Evolutionary conservation across 2,797 vertebrate species (phyloP), one percentile per base, ranked within the genome.

Genomic region (Rhynchotus rufescens): DNA sequence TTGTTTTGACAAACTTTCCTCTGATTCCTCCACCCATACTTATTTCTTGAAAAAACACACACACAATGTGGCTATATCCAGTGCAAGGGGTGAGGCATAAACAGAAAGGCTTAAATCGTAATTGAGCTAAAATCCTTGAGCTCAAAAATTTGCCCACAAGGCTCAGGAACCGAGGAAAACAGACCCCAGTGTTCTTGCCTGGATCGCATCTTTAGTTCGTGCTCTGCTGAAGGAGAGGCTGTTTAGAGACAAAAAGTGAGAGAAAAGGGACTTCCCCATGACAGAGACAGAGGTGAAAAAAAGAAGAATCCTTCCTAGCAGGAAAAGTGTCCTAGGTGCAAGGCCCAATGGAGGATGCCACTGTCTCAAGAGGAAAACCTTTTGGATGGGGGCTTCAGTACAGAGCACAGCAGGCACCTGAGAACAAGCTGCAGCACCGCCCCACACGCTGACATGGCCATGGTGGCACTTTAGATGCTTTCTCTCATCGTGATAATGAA

Each of bases 1-100:
- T 32, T 62, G 7, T 42, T 79, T 32, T 56, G 88, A 80, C 15
- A 76, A 36, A 38, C 62, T 66, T 84, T 19, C 16, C 45, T 80
- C 75, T 25, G 11, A 23, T 59, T 65, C 40, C 57, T 87, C 45
- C 40, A 42, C 21, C 32, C 51, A 4, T 6, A 12, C 9, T 3
- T 68, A 44, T 65, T 81, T 56, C 19, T 87, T 28, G 5, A 65
- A 79, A 61, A 61, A 56, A 8, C 12, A 51, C 13, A 51, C 13
- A 6, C 3, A 14, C 47, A 2, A 2, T 0, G 4, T 2, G 3
- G 15, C 20, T 17, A 12, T 40, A 32, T 85, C 22, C n/a, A 13
- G 72, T 57, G 25, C 21, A 62, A 78, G 38, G 7, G 16, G 30
- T 3, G 2, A 84, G 20, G 54, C 12, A 40, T 49, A 45, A 88